Conservation (phyloP, 2,888 invertebrate genomes). For the Drosophila atripex region DNA sequence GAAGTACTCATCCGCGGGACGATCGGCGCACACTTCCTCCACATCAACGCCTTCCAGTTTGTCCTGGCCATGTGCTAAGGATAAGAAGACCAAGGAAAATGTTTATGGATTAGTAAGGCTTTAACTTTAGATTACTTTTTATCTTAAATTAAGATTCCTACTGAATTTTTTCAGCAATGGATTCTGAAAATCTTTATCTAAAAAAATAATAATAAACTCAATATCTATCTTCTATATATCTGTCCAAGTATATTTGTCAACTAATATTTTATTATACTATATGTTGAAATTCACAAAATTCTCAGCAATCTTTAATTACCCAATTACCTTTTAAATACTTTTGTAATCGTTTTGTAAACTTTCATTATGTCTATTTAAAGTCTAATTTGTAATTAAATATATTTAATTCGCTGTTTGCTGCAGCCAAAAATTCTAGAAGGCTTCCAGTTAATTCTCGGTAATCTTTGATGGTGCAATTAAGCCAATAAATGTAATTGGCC, state of each 20-base stretch:
- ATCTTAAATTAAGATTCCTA: too few relatives aligned
- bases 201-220: too few relatives aligned
- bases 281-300: not conserved
- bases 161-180: too few relatives aligned
- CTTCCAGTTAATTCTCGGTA: not conserved
- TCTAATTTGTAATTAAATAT: not conserved
- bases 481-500: conserved; percentile 9
- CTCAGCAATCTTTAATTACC: not conserved
- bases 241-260: too few relatives aligned
- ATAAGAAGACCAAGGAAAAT: not conserved
- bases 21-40: conserved; percentile 93
- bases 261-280: too few relatives aligned
- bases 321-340: not conserved
- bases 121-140: not conserved
- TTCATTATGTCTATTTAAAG: not conserved
- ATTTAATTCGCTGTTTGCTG: not conserved
- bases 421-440: not conserved
- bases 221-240: too few relatives aligned
- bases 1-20: conserved; percentile 96
- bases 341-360: not conserved
- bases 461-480: conserved; percentile 21
- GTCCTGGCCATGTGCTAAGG: conserved; percentile 85
- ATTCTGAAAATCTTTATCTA: too few relatives aligned
- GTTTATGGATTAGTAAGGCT: not conserved
- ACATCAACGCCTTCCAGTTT: conserved; percentile 86